Evolutionary conservation across 2,113 vertebrate genomes (phyloP).

Genomic region (Oophaga pumilio): DNA sequence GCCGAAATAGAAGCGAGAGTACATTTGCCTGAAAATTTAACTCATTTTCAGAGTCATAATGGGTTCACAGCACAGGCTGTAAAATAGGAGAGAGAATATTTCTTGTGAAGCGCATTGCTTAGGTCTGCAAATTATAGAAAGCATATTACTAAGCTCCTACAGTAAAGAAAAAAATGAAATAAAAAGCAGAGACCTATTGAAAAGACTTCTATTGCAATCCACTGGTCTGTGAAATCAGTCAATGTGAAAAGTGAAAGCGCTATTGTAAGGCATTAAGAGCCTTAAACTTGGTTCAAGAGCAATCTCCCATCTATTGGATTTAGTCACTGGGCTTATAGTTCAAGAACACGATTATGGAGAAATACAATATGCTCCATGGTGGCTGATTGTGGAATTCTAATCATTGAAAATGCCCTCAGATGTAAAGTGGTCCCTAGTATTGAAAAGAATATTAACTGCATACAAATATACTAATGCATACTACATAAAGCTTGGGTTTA

Average conservation of each 20-base stretch:
- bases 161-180: slow-evolving; percentile 55
- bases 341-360: slow-evolving; percentile 37
- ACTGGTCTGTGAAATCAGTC: slow-evolving; percentile 54
- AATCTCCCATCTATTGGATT: slow-evolving; percentile 48
- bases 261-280: slow-evolving; percentile 53
- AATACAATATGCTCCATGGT: slow-evolving; percentile 23
- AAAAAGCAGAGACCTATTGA: slow-evolving; percentile 51
- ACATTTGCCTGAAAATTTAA: slow-evolving; percentile 40
- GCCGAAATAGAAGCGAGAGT: neutral
- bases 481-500: neutral
- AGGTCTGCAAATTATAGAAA: slow-evolving; percentile 56
- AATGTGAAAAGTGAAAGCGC: slow-evolving; percentile 51
- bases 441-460: neutral
- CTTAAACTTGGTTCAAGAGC: slow-evolving; percentile 49
- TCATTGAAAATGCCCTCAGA: slow-evolving; percentile 5
- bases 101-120: slow-evolving; percentile 45
- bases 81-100: slow-evolving; percentile 39
- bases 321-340: slow-evolving; percentile 39
- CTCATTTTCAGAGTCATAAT: slow-evolving; percentile 41
- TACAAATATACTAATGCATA: neutral
- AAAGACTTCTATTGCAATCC: slow-evolving; percentile 48
- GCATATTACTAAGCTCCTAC: slow-evolving; percentile 42
- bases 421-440: slow-evolving; percentile 3
- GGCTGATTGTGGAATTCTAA: slow-evolving; percentile 4
- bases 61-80: slow-evolving; percentile 46